These are phyloP conservation scores for Trypoxylus dichotomus DNA, from an alignment of 1,140 invertebrate species.

Conservation along the genomic window DNA sequence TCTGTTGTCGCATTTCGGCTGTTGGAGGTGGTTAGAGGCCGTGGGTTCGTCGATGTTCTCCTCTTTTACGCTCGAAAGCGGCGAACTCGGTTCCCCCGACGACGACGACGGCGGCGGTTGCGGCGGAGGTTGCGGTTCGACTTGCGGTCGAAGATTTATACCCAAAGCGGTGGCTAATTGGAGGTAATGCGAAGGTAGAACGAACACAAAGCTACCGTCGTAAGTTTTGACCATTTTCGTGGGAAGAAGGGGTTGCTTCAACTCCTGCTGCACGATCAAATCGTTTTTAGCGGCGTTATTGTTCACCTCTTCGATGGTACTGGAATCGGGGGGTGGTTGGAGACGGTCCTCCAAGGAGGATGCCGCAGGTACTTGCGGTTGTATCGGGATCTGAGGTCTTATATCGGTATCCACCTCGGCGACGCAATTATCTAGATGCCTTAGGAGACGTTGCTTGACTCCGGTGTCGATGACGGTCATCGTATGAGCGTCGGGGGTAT, in stretches of 20 bases:
- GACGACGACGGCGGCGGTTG: neutral
- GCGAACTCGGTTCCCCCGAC: neutral
- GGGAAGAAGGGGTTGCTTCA: slow-evolving; percentile 13
- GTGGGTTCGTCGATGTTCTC: slow-evolving; percentile 29
- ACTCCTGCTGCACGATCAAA: neutral
- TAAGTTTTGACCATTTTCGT: slow-evolving; percentile 47
- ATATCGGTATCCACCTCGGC: slow-evolving; percentile 70
- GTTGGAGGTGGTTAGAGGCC: slow-evolving; percentile 26
- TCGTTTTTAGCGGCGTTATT: slow-evolving; percentile 35
- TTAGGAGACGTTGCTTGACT: slow-evolving; percentile 67
- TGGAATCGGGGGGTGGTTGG: slow-evolving; percentile 36
- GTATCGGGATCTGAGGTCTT: slow-evolving; percentile 43
- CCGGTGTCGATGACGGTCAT: slow-evolving; percentile 66
- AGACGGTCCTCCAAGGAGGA: slow-evolving; percentile 37
- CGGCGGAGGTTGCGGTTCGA: neutral
- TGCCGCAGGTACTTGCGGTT: slow-evolving; percentile 24
- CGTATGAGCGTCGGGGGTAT: slow-evolving; percentile 67
- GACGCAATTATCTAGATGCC: slow-evolving; percentile 72
- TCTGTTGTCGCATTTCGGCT: slow-evolving; percentile 35
- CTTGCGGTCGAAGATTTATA: slow-evolving; percentile 48
- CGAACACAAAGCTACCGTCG: slow-evolving; percentile 51
- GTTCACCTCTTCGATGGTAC: slow-evolving; percentile 45
- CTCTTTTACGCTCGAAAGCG: slow-evolving; percentile 27
- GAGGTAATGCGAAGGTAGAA: slow-evolving; percentile 52
- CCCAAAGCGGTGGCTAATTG: slow-evolving; percentile 51